phyloP scores from a whole-genome alignment of 2,113 vertebrate species.

The Sinocyclocheilus anophthalmus region DNA sequence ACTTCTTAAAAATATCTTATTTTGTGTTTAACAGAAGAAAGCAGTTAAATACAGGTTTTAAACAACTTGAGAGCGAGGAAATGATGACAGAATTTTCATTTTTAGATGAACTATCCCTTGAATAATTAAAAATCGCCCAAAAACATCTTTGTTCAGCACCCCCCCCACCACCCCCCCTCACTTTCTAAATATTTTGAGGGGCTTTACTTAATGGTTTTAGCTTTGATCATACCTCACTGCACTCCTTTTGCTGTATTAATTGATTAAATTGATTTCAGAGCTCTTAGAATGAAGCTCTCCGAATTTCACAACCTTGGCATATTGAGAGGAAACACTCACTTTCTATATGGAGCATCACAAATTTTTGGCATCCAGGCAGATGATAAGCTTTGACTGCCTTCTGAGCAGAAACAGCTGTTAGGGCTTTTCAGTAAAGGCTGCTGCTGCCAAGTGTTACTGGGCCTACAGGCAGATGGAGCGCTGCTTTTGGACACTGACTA shows the following conservation, averaged over 20 bases:
- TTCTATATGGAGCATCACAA: no score
- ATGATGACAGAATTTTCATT: background rate
- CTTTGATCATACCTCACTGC: no score
- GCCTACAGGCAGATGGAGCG: conserved; percentile 19
- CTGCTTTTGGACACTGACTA: conserved; percentile 28
- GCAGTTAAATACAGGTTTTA: background rate
- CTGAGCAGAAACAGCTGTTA: conserved; percentile 61
- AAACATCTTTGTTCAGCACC: background rate
- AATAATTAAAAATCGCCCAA: background rate
- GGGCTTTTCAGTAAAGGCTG: conserved; percentile 43
- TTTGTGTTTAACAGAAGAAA: background rate
- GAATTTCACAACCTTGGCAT: no score
- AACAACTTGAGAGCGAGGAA: no score
- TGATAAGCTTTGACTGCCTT: conserved; percentile 55
- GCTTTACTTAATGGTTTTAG: background rate
- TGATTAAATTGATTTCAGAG: no score
- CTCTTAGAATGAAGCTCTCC: no score
- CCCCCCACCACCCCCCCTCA: no score
- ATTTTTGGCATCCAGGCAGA: conserved; percentile 27
- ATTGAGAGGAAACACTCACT: no score
- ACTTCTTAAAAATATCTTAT: background rate
- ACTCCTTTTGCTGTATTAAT: no score
- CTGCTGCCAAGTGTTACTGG: conserved; percentile 12
- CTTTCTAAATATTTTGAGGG: background rate
- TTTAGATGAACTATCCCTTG: background rate